phyloP scores from a whole-genome alignment of 1,140 invertebrate genomes.

The Drosophila nebulosa region DNA sequence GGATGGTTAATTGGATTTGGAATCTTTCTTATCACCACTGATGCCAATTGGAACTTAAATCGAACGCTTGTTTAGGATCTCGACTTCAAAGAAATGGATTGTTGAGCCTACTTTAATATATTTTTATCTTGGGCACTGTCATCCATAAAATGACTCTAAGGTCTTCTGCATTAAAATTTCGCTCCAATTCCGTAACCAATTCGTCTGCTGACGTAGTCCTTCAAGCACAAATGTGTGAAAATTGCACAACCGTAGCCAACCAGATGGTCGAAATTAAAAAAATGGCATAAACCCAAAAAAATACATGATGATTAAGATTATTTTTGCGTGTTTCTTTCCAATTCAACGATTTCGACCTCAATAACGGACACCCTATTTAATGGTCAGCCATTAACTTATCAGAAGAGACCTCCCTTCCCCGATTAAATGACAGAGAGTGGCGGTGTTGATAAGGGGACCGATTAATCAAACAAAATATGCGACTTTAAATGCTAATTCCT shows the following conservation, averaged over 20 bases:
- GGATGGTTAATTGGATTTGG: no score
- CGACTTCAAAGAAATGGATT: no score
- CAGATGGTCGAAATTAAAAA: not conserved
- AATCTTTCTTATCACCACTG: no score
- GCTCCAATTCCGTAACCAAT: not conserved
- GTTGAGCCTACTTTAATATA: no score
- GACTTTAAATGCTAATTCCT: conserved; percentile 12
- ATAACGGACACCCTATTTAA: not conserved
- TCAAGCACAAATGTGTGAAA: not conserved
- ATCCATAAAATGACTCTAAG: no score
- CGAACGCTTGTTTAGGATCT: no score
- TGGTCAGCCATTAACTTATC: conserved; percentile 6
- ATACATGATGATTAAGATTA: not conserved
- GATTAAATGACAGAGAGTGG: not conserved
- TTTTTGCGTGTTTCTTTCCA: not conserved
- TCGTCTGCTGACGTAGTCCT: not conserved
- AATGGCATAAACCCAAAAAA: not conserved
- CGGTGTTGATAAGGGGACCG: conserved; percentile 16
- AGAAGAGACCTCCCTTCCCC: not conserved
- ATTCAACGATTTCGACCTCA: not conserved
- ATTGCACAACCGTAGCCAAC: not conserved
- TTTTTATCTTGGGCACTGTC: no score
- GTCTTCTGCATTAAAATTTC: no score
- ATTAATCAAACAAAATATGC: conserved; percentile 27
- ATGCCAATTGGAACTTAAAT: no score